Conservation (phyloP, 2,888 invertebrate genomes). For the Xanthorhoe designata region DNA sequence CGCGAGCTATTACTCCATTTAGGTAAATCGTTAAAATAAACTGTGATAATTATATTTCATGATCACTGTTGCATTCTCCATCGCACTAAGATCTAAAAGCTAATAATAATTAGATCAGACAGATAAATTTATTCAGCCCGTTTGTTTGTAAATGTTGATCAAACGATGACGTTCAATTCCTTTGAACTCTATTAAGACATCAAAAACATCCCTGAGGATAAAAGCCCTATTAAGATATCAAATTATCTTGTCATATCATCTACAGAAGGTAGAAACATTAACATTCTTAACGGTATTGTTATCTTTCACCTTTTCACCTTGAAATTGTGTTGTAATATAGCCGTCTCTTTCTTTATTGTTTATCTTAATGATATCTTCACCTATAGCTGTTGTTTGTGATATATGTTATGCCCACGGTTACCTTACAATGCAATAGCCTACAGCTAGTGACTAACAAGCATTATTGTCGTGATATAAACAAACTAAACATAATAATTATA, state of each 20-base stretch:
- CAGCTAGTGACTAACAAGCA: conserved; percentile 11
- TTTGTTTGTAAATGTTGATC: conserved; percentile 10
- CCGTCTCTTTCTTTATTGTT: conserved; percentile 36
- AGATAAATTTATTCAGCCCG: background rate
- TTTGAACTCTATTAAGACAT: conserved; percentile 29
- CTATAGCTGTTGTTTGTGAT: conserved; percentile 31
- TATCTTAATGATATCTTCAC: conserved; percentile 42
- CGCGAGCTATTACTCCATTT: background rate
- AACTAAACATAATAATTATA: background rate
- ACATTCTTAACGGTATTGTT: conserved; percentile 42
- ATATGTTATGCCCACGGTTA: conserved; percentile 9
- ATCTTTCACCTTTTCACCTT: conserved; percentile 43
- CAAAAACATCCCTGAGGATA: conserved; percentile 25
- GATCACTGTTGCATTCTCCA: background rate
- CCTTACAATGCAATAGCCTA: conserved; percentile 9
- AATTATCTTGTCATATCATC: conserved; percentile 35
- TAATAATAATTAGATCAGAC: background rate
- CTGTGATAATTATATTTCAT: too few relatives aligned
- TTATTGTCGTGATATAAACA: background rate
- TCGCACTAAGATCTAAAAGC: background rate
- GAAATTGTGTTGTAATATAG: conserved; percentile 29
- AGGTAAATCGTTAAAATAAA: background rate
- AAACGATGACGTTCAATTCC: conserved; percentile 28
- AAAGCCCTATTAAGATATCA: conserved; percentile 33
- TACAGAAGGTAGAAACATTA: conserved; percentile 28